Conservation (phyloP, 2,113 vertebrate genomes). For the Forbesichthys papilliferus region DNA sequence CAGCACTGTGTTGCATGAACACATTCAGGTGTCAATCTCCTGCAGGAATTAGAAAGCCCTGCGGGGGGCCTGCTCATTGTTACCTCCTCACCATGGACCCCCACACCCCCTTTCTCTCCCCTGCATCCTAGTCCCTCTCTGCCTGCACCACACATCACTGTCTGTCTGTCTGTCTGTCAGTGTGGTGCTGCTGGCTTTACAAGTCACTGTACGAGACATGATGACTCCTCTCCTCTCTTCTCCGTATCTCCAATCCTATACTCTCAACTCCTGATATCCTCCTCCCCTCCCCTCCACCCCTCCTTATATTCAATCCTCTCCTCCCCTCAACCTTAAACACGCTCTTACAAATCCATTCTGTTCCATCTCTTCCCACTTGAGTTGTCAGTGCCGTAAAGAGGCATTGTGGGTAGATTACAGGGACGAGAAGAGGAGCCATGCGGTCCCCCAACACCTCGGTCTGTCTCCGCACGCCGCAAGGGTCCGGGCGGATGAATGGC, state of each 20-base stretch:
- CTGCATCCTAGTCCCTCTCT: conserved; percentile 15
- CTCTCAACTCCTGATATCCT: conserved; percentile 27
- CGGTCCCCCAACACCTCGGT: conserved; percentile 8
- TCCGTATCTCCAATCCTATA: neutral
- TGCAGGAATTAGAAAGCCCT: conserved; percentile 67
- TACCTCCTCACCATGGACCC: conserved; percentile 19
- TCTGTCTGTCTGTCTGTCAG: neutral
- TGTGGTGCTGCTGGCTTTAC: neutral
- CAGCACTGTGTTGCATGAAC: conserved; percentile 65
- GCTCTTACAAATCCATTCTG: conserved; percentile 48
- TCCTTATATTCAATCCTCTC: conserved; percentile 24
- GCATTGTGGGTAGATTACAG: conserved; percentile 62
- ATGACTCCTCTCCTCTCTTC: conserved; percentile 13
- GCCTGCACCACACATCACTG: neutral
- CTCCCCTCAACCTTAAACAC: conserved; percentile 35
- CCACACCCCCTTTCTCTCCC: conserved; percentile 13
- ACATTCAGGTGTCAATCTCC: conserved; percentile 78
- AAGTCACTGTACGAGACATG: neutral
- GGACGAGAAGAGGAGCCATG: conserved; percentile 46
- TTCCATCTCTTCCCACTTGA: conserved; percentile 53
- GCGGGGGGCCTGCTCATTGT: conserved; percentile 63
- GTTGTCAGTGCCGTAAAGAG: conserved; percentile 58
- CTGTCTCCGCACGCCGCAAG: conserved; percentile 3
- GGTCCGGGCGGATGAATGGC: conserved; percentile 45
- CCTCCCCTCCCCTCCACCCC: conserved; percentile 4